Evolutionary conservation across 1,140 invertebrate genomes (phyloP), one percentile per base, ranked within the genome.

Genomic region (Papilio machaon): DNA sequence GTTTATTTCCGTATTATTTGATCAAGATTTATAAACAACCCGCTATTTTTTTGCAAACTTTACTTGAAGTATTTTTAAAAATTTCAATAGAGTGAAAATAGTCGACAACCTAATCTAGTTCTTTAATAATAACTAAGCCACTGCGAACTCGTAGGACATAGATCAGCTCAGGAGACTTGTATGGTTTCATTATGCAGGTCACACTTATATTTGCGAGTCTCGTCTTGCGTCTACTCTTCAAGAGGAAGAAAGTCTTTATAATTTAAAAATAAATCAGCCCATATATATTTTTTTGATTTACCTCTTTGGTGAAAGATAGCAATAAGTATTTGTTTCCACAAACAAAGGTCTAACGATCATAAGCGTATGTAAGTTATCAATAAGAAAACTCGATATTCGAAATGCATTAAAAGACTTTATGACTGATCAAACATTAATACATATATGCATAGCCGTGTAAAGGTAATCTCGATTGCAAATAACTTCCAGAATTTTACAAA

Each of bases 401-500:
- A 64, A 30, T 64, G 19, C 60, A 64, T 64, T 3, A 64, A 64
- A 13, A 64, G 6, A 64, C 10, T 64, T 64, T 23, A 64, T 2
- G 58, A 60, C 23, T 23, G 23, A 64, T 64, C 60, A 30, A 64
- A 30, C 60, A 64, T 64, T 30, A 30, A 23, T 30, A 64, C 23
- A 64, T 64, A 30, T 1, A 75, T 75, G 38, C 47, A 75, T 75
- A 75, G 43, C 23, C 23, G 23, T 75, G 43, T 74, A 46, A 64
- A 78, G 17, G 54, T 46, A 46, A 78, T 78, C 76, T 64, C 58
- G 23, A 60, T 49, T 78, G 58, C 75, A 58, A 64, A 30, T 38
- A 54, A 58, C 52, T 60, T 78, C 76, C 54, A 78, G 58, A 38
- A 64, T 46, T 78, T 60, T 64, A 64, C 76, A 46, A 30, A 78